Evolutionary conservation across 2,797 vertebrate species (phyloP).

Genomic region (Tenualosa thibaudeaui): DNA sequence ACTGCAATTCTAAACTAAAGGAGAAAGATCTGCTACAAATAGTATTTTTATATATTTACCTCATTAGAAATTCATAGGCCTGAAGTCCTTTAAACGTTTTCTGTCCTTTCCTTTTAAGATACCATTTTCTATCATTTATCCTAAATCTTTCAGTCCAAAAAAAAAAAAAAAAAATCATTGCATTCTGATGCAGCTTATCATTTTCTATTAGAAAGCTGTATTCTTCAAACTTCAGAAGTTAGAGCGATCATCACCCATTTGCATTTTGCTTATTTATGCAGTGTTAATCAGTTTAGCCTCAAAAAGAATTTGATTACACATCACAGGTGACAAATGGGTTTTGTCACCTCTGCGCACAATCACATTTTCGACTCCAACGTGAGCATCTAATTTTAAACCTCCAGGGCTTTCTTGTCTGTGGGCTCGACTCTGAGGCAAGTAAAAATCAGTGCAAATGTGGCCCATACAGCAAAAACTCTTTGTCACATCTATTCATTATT

Average conservation of each 20-base stretch:
- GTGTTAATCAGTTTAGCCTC: slow-evolving; percentile 3
- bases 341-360: slow-evolving; percentile 20
- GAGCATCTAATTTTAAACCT: slow-evolving; percentile 7
- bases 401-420: not conserved
- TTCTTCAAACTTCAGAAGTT: not conserved
- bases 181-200: not conserved
- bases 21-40: not conserved
- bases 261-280: slow-evolving; percentile 15
- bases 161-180: not conserved
- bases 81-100: slow-evolving; percentile 2
- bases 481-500: not conserved
- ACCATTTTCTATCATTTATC: not conserved
- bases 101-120: not conserved
- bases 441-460: not conserved
- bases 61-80: slow-evolving; percentile 16
- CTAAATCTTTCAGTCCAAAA: not conserved
- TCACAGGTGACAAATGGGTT: slow-evolving; percentile 16
- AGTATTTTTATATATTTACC: not conserved
- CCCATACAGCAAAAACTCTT: too few relatives aligned
- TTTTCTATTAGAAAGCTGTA: not conserved
- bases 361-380: not conserved
- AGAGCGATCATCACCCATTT: not conserved
- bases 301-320: slow-evolving; percentile 19
- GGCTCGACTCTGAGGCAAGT: not conserved
- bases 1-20: not conserved